These are phyloP conservation scores for Tapera naevia DNA, from an alignment of 2,797 vertebrate species.

Conservation along the genomic window DNA sequence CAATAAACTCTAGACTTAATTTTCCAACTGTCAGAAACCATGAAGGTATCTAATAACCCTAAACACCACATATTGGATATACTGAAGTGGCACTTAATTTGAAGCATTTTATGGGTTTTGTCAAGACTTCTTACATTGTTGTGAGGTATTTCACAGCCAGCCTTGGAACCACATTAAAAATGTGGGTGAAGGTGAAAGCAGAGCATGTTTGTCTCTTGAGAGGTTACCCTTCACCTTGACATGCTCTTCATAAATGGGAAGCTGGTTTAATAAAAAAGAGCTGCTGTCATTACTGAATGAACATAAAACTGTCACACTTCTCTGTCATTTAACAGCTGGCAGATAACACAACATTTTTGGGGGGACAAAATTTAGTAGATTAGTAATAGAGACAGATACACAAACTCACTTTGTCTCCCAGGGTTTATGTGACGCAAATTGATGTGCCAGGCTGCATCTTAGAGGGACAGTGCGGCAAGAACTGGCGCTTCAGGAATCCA, in stretches of 20 bases:
- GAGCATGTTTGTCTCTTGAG: not conserved
- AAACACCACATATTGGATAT: not conserved
- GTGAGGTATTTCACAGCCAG: not conserved
- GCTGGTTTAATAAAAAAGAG: conserved; percentile 17
- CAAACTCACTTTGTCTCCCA: conserved; percentile 24
- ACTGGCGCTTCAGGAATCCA: not conserved
- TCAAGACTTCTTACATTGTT: not conserved
- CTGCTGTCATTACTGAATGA: conserved; percentile 41
- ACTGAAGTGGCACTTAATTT: not conserved
- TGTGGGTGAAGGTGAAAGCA: conserved; percentile 6
- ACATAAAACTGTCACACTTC: conserved; percentile 29
- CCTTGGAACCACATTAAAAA: not conserved
- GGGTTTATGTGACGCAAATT: not conserved
- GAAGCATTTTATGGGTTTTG: not conserved
- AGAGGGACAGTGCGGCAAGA: not conserved
- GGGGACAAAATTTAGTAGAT: conserved; percentile 8
- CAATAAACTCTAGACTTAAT: not conserved
- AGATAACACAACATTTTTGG: conserved; percentile 2
- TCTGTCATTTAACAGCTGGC: conserved; percentile 13
- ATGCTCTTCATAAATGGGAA: conserved; percentile 50
- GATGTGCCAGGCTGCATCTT: not conserved
- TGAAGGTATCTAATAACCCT: not conserved
- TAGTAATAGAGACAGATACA: conserved; percentile 12
- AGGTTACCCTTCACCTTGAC: not conserved
- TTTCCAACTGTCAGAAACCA: not conserved